These are phyloP conservation scores for Nasonovia ribisnigri DNA, from an alignment of 2,888 invertebrate species.

Conservation along the genomic window DNA sequence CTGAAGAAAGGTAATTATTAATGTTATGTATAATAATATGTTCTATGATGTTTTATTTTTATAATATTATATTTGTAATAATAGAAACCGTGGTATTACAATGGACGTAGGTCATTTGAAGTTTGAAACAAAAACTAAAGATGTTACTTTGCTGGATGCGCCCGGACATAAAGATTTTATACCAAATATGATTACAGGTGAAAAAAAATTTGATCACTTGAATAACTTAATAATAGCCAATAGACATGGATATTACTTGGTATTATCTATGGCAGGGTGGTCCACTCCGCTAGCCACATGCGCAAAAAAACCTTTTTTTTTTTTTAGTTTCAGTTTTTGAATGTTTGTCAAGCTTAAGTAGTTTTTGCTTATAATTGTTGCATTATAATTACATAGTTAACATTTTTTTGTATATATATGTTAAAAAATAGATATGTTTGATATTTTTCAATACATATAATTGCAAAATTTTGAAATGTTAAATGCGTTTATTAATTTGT, in stretches of 20 bases:
- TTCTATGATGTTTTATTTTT: constrained; percentile 18
- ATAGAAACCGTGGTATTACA: constrained; percentile 92
- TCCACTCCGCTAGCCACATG: too few relatives aligned
- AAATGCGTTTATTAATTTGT: too few relatives aligned
- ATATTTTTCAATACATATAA: too few relatives aligned
- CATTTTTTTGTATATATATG: too few relatives aligned
- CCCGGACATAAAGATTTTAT: constrained; percentile 99
- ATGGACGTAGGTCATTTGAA: constrained; percentile 97
- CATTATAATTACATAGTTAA: too few relatives aligned
- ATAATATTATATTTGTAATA: constrained; percentile 50
- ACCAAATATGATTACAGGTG: constrained; percentile 94
- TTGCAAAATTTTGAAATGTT: too few relatives aligned
- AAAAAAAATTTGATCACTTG: background rate
- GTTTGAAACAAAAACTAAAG: constrained; percentile 89
- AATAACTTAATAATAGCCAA: background rate
- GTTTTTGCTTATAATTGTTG: too few relatives aligned
- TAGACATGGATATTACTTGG: background rate
- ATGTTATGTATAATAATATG: background rate
- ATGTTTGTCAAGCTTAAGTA: too few relatives aligned
- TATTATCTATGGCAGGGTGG: too few relatives aligned
- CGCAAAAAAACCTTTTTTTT: too few relatives aligned
- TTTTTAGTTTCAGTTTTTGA: too few relatives aligned
- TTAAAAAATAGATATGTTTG: too few relatives aligned
- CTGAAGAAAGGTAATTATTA: constrained; percentile 83
- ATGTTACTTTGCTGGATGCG: constrained; percentile 90